Percentiles rank a stretch among this genome's conserved stretches.
These are phyloP conservation scores for Drosophila triauraria DNA, from an alignment of 1,140 invertebrate species.

Conservation along the genomic window DNA sequence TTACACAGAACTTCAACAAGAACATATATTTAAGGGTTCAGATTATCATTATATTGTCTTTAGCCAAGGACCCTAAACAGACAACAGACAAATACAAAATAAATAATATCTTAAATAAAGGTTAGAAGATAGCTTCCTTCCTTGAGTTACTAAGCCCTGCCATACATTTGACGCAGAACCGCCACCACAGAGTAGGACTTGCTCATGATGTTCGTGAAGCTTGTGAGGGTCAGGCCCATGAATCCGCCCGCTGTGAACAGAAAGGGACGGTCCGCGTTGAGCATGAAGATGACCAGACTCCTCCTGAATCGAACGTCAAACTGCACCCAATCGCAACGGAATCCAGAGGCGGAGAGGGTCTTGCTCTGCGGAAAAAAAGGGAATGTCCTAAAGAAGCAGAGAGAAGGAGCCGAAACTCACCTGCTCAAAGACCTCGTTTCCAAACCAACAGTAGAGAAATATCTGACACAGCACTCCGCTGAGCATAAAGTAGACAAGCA, in stretches of 20 bases:
- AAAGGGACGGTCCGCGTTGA: constrained; percentile 68
- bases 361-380: constrained; percentile 46
- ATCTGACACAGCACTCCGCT: constrained; percentile 68
- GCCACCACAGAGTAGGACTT: constrained; percentile 75
- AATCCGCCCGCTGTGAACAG: constrained; percentile 76
- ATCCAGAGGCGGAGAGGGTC: constrained; percentile 37
- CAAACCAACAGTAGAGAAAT: constrained; percentile 76
- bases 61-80: no score
- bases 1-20: background rate
- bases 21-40: background rate
- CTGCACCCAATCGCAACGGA: constrained; percentile 57
- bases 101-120: no score
- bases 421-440: constrained; percentile 73
- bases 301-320: constrained; percentile 49
- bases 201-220: constrained; percentile 66
- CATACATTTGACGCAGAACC: constrained; percentile 67
- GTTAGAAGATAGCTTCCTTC: no score
- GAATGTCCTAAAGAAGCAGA: constrained; percentile 8
- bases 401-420: constrained; percentile 19
- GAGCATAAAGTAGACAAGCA: constrained; percentile 65
- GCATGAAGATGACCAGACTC: constrained; percentile 61
- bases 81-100: no score
- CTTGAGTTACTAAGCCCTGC: constrained; percentile 4
- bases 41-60: no score
- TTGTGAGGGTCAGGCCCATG: constrained; percentile 64